Percentiles rank a stretch among this genome's conserved stretches.
These are phyloP conservation scores for Polydrusus cervinus DNA, from an alignment of 2,888 invertebrate genomes.

Conservation along the genomic window DNA sequence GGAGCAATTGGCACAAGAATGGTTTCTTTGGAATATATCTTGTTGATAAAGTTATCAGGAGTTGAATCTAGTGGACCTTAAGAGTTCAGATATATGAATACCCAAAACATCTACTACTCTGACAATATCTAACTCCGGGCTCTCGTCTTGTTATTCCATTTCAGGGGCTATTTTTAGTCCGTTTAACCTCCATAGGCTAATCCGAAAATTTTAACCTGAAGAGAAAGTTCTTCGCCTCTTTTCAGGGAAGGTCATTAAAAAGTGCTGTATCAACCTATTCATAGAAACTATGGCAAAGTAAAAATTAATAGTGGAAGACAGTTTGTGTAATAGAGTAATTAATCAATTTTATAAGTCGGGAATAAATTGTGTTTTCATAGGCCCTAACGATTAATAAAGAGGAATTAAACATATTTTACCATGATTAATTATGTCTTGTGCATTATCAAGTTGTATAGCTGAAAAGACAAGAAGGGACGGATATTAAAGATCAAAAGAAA, in stretches of 20 bases:
- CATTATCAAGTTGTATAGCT: not conserved
- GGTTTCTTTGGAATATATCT: too few species aligned
- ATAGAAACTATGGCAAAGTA: not conserved
- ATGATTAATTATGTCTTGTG: constrained; percentile 7
- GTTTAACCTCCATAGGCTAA: too few species aligned
- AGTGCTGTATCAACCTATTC: not conserved
- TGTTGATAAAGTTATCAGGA: too few species aligned
- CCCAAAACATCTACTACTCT: too few species aligned
- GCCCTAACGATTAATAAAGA: constrained; percentile 10
- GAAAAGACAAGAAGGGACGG: not conserved
- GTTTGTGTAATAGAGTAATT: constrained; percentile 2
- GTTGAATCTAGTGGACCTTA: too few species aligned
- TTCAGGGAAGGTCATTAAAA: not conserved
- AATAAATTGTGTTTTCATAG: constrained; percentile 7
- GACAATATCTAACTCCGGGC: too few species aligned
- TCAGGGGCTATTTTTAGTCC: too few species aligned
- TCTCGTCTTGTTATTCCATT: too few species aligned
- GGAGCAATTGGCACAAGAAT: too few species aligned
- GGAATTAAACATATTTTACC: constrained; percentile 4
- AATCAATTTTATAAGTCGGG: constrained; percentile 14
- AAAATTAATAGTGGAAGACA: not conserved
- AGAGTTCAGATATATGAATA: too few species aligned
- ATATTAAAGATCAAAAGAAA: not conserved
- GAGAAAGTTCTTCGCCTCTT: not conserved
- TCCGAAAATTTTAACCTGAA: too few species aligned